Conservation (phyloP, 2,888 invertebrate genomes). For the Meteorus colon region DNA sequence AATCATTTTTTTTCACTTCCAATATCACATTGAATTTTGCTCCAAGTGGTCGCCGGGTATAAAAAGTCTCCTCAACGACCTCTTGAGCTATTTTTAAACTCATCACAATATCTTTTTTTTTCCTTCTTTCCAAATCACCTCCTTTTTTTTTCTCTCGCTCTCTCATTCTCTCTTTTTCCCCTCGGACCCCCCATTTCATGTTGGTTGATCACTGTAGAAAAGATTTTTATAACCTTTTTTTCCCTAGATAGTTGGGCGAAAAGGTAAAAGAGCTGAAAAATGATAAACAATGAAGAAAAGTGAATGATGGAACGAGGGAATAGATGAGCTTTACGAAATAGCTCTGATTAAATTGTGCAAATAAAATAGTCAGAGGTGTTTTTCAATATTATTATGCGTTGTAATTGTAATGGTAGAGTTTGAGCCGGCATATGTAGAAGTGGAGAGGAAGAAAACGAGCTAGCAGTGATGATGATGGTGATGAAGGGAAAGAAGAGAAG, state of each 20-base stretch:
- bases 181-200: background rate
- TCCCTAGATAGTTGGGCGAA: background rate
- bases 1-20: background rate
- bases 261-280: background rate
- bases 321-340: slow-evolving; percentile 7
- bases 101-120: slow-evolving; percentile 7
- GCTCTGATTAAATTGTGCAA: background rate
- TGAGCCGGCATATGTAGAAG: background rate
- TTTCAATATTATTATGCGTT: slow-evolving; percentile 8
- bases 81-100: slow-evolving; percentile 20
- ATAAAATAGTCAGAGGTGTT: background rate
- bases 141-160: background rate
- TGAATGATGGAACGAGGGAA: background rate
- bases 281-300: background rate
- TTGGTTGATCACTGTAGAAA: background rate
- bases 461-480: background rate
- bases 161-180: background rate
- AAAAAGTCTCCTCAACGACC: slow-evolving; percentile 16
- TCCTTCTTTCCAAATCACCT: background rate
- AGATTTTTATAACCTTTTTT: background rate
- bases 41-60: background rate
- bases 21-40: slow-evolving; percentile 6
- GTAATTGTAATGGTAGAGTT: slow-evolving; percentile 18
- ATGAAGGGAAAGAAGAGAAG: background rate
- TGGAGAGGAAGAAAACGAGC: slow-evolving; percentile 5